These are phyloP conservation scores for Chondrosia reniformis DNA, from an alignment of 37 sponge, comb jelly and placozoan species.

Conservation along the genomic window DNA sequence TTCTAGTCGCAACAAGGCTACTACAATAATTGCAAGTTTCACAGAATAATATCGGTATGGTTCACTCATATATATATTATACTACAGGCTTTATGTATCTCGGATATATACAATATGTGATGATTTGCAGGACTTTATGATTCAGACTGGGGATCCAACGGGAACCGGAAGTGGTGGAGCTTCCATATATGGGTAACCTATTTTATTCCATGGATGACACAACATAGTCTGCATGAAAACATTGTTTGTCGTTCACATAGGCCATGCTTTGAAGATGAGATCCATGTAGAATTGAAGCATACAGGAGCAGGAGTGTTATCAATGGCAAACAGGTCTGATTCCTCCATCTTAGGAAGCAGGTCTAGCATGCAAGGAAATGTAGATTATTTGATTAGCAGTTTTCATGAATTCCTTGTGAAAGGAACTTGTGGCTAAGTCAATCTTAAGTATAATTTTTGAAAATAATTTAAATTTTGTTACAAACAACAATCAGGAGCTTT, in stretches of 20 bases:
- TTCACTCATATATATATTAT: background rate
- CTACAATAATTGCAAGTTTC: constrained; percentile 87
- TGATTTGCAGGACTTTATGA: constrained; percentile 82
- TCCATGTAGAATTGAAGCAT: constrained; percentile 90
- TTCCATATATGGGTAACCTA: constrained; percentile 85
- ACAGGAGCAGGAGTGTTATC: constrained; percentile 98
- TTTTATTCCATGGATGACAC: background rate
- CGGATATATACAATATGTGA: background rate
- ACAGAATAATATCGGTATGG: constrained; percentile 88
- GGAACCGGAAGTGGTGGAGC: constrained; percentile 97
- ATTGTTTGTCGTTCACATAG: constrained; percentile 4
- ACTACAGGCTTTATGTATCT: background rate
- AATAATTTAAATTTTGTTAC: no score
- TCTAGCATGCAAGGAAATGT: no score
- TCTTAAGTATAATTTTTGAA: no score
- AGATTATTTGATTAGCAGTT: no score
- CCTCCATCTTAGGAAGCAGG: no score
- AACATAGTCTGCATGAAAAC: background rate
- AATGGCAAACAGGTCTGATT: constrained; percentile 96
- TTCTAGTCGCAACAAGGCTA: constrained; percentile 77
- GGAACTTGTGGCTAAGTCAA: no score
- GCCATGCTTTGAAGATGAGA: constrained; percentile 90
- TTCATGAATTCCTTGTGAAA: no score
- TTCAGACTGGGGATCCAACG: constrained; percentile 98
- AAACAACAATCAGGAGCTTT: no score